Conservation (phyloP, 2,797 vertebrate species). For the Parauchenoglanis ngamensis region DNA sequence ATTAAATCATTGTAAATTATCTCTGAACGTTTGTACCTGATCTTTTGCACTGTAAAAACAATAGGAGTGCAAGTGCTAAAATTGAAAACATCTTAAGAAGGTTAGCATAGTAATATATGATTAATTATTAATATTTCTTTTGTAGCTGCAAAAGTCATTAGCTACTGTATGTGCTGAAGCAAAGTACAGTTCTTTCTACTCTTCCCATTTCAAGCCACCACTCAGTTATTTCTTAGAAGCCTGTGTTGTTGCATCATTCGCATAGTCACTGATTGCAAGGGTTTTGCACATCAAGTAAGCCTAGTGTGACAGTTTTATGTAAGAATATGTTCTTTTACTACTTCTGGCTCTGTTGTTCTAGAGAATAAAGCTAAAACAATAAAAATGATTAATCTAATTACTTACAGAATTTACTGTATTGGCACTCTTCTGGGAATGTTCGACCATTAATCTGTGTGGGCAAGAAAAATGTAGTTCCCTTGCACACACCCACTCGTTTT, state of each 20-base stretch:
- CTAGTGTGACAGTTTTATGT: not conserved
- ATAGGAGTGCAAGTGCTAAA: not conserved
- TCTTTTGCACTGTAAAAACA: not conserved
- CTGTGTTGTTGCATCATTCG: slow-evolving; percentile 11
- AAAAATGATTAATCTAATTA: not conserved
- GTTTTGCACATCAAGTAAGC: not conserved
- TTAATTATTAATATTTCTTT: not conserved
- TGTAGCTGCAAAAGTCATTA: not conserved
- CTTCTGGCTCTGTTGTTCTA: not conserved
- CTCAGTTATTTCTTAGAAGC: slow-evolving; percentile 10
- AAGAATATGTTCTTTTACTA: slow-evolving; percentile 16
- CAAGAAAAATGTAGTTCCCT: not conserved
- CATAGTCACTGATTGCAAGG: slow-evolving; percentile 8
- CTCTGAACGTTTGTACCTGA: not conserved
- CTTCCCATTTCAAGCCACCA: not conserved
- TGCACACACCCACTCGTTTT: not conserved
- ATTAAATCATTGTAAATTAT: not conserved
- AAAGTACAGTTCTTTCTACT: not conserved
- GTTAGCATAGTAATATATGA: not conserved
- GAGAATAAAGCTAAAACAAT: not conserved
- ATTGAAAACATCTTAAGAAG: not conserved
- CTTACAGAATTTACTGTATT: not conserved
- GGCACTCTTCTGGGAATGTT: not conserved
- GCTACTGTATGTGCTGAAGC: not conserved
- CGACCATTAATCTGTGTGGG: not conserved